phyloP scores from a whole-genome alignment of 1,140 invertebrate genomes.

The Coptotermes formosanus region DNA sequence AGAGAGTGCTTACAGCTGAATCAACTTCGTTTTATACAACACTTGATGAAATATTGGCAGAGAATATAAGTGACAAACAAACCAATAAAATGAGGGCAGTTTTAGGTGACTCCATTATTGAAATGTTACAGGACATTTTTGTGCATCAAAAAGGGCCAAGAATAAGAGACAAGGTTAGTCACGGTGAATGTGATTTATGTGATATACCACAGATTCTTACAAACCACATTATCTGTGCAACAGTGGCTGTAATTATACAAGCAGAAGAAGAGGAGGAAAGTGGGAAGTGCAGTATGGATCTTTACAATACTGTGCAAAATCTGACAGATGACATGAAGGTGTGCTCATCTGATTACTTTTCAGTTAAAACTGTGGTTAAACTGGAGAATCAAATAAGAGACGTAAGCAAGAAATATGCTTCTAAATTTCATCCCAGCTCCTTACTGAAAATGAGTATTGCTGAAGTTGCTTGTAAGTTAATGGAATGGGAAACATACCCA shows the following conservation, averaged over 20 bases:
- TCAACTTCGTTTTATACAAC: conserved; percentile 36
- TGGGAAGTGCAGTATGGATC: neutral
- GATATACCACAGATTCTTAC: conserved; percentile 15
- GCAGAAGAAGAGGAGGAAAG: neutral
- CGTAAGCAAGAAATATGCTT: neutral
- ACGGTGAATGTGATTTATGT: conserved; percentile 34
- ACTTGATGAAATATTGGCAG: conserved; percentile 35
- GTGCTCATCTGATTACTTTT: neutral
- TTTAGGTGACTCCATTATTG: conserved; percentile 29
- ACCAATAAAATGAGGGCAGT: conserved; percentile 22
- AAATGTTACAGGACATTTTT: conserved; percentile 35
- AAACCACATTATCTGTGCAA: conserved; percentile 26
- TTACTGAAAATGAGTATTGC: conserved; percentile 6
- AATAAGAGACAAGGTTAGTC: conserved; percentile 35
- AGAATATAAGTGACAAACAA: conserved; percentile 22
- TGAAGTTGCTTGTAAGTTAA: neutral
- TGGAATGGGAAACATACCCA: conserved; percentile 5
- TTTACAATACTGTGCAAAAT: neutral
- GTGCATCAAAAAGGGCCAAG: conserved; percentile 31
- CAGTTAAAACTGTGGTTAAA: neutral
- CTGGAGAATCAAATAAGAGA: neutral
- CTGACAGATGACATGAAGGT: neutral
- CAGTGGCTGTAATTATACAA: conserved; percentile 20
- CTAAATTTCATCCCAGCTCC: conserved; percentile 22
- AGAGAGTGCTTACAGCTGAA: conserved; percentile 35